Evolutionary conservation across 2,113 vertebrate species (phyloP).

Genomic region (Gallinago media): DNA sequence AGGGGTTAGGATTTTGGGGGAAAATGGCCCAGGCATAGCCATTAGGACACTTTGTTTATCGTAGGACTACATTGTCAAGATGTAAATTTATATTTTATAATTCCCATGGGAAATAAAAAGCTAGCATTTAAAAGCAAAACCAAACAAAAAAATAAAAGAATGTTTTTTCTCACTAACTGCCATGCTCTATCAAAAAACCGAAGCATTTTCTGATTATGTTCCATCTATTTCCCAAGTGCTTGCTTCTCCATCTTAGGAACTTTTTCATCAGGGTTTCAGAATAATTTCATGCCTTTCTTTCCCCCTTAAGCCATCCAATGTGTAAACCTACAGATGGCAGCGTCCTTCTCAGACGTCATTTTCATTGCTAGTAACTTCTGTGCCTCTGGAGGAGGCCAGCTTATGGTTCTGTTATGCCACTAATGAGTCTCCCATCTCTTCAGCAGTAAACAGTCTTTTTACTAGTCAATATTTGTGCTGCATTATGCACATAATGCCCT

Average conservation of each 20-base stretch:
- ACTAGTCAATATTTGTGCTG: constrained; percentile 50
- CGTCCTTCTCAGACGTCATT: constrained; percentile 40
- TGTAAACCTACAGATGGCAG: constrained; percentile 68
- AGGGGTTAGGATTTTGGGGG: neutral
- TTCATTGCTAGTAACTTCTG: constrained; percentile 72
- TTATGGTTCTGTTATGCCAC: constrained; percentile 67
- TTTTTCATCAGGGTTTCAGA: constrained; percentile 66
- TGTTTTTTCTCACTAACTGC: neutral
- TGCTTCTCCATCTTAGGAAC: constrained; percentile 38
- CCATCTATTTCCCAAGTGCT: constrained; percentile 35
- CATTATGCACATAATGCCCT: neutral
- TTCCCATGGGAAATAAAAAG: neutral
- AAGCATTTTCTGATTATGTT: constrained; percentile 34
- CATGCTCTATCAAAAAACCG: neutral
- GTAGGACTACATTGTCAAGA: neutral
- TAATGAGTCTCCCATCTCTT: constrained; percentile 64
- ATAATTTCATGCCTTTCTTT: constrained; percentile 38
- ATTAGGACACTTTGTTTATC: constrained; percentile 23
- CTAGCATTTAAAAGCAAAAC: neutral
- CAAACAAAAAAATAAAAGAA: neutral
- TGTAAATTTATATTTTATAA: constrained; percentile 13
- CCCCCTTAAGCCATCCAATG: constrained; percentile 28
- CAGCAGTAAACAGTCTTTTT: constrained; percentile 61
- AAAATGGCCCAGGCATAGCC: constrained; percentile 9
- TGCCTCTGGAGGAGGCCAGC: constrained; percentile 66